These are phyloP conservation scores for Eumaeus atala DNA, from an alignment of 1,140 invertebrate species.

Conservation along the genomic window DNA sequence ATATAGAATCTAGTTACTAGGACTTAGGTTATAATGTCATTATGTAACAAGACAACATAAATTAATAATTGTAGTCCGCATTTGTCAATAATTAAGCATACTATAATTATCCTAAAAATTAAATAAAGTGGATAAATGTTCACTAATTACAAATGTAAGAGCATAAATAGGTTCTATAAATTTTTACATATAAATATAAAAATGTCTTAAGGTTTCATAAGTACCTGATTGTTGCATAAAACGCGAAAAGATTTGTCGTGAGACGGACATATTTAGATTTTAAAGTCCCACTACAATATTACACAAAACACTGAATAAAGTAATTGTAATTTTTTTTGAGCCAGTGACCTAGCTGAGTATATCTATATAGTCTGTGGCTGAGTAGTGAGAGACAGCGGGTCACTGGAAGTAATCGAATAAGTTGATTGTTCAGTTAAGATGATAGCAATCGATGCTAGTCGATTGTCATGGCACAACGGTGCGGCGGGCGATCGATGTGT, in stretches of 20 bases:
- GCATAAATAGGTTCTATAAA: not conserved
- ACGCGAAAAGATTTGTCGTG: slow-evolving; percentile 39
- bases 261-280: slow-evolving; percentile 33
- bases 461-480: too few species aligned
- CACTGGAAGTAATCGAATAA: too few species aligned
- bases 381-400: too few species aligned
- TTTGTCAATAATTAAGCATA: not conserved
- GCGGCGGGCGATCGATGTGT: too few species aligned
- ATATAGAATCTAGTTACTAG: not conserved
- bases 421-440: too few species aligned
- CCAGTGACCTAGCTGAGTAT: too few species aligned
- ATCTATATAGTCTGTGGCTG: too few species aligned
- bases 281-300: too few species aligned
- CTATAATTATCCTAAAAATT: not conserved
- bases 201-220: not conserved
- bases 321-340: too few species aligned
- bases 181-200: slow-evolving; percentile 5
- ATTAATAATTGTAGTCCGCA: too few species aligned
- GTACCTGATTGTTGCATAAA: slow-evolving; percentile 40
- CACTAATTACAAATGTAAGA: not conserved
- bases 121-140: not conserved
- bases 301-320: too few species aligned
- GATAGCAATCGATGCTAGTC: too few species aligned
- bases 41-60: slow-evolving; percentile 17
- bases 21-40: slow-evolving; percentile 20